phyloP scores from a whole-genome alignment of 64 coral and sea anemone genomes.

The Acropora tenuis region DNA sequence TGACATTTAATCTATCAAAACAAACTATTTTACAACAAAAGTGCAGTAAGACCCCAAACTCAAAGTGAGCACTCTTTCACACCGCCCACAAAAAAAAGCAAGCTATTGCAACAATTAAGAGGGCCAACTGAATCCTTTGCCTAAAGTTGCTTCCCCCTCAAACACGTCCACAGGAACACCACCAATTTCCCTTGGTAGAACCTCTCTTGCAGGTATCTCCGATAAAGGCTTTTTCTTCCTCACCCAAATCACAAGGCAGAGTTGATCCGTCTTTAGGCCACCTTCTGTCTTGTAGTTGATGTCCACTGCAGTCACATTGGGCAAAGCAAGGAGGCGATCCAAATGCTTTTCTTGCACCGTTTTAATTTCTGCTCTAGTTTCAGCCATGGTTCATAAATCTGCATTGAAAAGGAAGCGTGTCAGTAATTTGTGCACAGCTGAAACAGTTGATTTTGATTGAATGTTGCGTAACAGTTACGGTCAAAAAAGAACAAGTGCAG shows the following conservation, averaged over 20 bases:
- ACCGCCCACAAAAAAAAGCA: background rate
- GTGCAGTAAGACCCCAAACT: background rate
- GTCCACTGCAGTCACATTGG: constrained; percentile 54
- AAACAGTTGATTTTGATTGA: too few relatives aligned
- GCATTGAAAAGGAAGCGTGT: too few relatives aligned
- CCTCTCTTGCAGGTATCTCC: constrained; percentile 15
- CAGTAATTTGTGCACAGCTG: too few relatives aligned
- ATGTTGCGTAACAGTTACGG: too few relatives aligned
- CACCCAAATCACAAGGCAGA: constrained; percentile 11
- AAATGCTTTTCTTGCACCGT: constrained; percentile 42
- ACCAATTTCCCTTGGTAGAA: constrained; percentile 6
- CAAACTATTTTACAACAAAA: background rate
- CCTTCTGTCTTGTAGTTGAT: constrained; percentile 11
- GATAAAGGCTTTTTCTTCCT: background rate
- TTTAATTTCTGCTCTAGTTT: background rate
- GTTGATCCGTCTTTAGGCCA: constrained; percentile 13
- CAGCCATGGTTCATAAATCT: background rate
- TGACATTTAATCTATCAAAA: constrained; percentile 2
- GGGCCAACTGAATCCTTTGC: constrained; percentile 33
- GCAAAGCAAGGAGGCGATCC: constrained; percentile 25
- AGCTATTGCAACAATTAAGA: background rate
- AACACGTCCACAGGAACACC: background rate
- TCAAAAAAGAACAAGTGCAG: too few relatives aligned
- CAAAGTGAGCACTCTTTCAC: background rate
- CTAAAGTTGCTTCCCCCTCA: constrained; percentile 24